These are phyloP conservation scores for Esox masquinongy DNA, from an alignment of 2,797 vertebrate genomes.

Conservation along the genomic window DNA sequence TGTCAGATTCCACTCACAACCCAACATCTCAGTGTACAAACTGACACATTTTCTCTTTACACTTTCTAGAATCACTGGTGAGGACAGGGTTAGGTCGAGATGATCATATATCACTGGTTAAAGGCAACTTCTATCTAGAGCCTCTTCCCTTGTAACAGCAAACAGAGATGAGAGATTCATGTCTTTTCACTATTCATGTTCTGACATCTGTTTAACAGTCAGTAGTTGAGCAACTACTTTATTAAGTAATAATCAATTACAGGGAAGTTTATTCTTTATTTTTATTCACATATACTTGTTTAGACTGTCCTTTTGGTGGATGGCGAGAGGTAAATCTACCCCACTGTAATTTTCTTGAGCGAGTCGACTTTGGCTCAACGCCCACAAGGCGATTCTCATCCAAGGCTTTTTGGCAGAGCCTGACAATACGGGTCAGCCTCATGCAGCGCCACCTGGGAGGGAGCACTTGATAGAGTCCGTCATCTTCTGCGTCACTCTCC, in stretches of 20 bases:
- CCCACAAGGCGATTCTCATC: not conserved
- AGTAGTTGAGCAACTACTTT: not conserved
- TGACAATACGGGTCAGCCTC: not conserved
- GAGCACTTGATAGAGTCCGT: not conserved
- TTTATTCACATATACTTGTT: conserved; percentile 4
- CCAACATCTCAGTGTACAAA: too few species aligned
- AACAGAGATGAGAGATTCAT: not conserved
- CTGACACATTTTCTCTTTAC: not conserved
- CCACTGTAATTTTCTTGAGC: not conserved
- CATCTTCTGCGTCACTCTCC: not conserved
- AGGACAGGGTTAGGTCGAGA: not conserved
- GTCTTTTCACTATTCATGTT: not conserved
- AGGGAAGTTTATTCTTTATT: not conserved
- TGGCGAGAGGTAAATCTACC: not conserved
- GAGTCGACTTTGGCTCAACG: not conserved
- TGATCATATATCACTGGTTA: not conserved
- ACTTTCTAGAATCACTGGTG: not conserved
- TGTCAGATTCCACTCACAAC: too few species aligned
- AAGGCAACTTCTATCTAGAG: not conserved
- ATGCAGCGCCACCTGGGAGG: conserved; percentile 1
- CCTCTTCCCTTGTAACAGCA: not conserved
- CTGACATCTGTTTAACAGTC: not conserved
- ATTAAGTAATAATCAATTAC: not conserved
- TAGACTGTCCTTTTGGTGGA: not conserved
- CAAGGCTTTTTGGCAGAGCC: not conserved